phyloP scores from a whole-genome alignment of 53 echinoderm and acorn worm genomes.

The Echinarachnius parma region DNA sequence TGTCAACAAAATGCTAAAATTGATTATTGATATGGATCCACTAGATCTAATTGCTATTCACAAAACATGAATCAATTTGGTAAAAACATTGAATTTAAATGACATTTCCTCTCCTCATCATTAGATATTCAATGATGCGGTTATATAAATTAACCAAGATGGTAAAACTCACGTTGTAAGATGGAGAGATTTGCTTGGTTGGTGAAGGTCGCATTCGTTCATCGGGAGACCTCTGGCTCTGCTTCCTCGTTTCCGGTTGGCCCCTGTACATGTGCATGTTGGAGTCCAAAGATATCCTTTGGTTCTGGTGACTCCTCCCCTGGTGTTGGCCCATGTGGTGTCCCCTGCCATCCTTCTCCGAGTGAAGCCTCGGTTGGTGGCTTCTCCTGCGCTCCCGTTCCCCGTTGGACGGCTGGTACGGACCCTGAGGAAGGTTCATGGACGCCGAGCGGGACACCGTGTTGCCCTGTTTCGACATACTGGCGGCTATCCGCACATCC shows the following conservation, averaged over 20 bases:
- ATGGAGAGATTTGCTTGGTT: conserved; percentile 21
- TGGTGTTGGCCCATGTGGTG: neutral
- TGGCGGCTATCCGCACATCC: conserved; percentile 1
- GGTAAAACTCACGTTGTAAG: conserved; percentile 33
- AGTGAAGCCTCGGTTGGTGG: conserved; percentile 11
- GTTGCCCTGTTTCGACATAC: neutral
- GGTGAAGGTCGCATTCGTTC: conserved; percentile 3
- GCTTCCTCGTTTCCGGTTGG: neutral
- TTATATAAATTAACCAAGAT: no score
- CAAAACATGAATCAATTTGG: no score
- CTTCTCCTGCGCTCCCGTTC: conserved; percentile 21
- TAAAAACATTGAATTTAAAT: no score
- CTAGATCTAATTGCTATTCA: no score
- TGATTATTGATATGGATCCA: no score
- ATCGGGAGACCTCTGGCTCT: conserved; percentile 3
- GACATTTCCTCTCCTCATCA: no score
- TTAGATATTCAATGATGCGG: no score
- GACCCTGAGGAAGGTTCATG: neutral
- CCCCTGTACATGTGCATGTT: neutral
- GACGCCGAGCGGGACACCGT: conserved; percentile 12
- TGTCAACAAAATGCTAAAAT: no score
- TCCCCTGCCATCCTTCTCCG: neutral
- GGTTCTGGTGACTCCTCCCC: neutral
- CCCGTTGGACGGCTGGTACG: conserved; percentile 1
- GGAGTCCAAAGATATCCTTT: conserved; percentile 21